A percentile compares a stretch with the other conserved stretches of the same genome.
Conservation (phyloP, 2,113 vertebrate species). For the Glareola pratincola region DNA sequence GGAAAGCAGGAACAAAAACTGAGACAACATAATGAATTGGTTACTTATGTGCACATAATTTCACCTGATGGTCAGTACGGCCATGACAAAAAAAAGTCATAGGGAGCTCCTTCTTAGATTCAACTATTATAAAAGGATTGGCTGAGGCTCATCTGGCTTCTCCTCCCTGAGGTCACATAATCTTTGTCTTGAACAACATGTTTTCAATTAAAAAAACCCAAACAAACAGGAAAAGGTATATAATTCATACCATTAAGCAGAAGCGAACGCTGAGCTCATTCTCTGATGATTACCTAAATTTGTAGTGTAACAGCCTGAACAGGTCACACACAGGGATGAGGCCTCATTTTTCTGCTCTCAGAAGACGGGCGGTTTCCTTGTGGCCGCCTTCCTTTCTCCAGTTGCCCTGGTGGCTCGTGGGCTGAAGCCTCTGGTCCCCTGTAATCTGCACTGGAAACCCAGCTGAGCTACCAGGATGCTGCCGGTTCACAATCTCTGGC, state of each 20-base stretch:
- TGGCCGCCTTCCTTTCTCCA: not conserved
- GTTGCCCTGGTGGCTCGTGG: not conserved
- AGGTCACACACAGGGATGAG: not conserved
- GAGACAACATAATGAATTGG: not conserved
- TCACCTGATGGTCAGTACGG: not conserved
- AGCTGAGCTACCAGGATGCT: slow-evolving; percentile 23
- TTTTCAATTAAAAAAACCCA: slow-evolving; percentile 10
- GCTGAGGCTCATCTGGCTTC: not conserved
- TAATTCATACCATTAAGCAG: not conserved
- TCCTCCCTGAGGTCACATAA: not conserved
- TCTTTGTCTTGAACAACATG: not conserved
- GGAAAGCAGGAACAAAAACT: not conserved
- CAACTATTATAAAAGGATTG: not conserved
- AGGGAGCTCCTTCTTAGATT: not conserved
- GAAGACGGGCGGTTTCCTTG: not conserved
- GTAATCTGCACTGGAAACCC: not conserved
- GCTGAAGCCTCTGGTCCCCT: not conserved
- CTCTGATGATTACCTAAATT: not conserved
- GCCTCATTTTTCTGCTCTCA: not conserved
- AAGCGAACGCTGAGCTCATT: not conserved
- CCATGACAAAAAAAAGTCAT: not conserved
- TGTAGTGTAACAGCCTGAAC: not conserved
- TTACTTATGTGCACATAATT: not conserved
- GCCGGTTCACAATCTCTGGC: slow-evolving; percentile 32
- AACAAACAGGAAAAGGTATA: not conserved